Conservation (phyloP, 2,888 invertebrate genomes). For the Papilio elwesi region DNA sequence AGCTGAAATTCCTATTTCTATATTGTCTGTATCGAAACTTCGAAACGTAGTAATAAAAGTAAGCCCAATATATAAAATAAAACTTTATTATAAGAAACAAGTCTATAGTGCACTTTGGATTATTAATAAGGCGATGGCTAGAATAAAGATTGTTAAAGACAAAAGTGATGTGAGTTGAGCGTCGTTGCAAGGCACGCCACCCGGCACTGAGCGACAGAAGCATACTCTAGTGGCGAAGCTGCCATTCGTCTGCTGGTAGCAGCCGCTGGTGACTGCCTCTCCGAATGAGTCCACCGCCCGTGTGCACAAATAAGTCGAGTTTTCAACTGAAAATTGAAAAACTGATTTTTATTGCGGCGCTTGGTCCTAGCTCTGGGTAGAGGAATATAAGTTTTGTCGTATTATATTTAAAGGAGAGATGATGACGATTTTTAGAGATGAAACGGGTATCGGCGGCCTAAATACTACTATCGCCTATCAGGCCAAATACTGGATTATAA, state of each 20-base stretch:
- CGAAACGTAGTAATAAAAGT: not conserved
- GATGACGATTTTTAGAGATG: no score
- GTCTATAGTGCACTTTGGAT: conserved; percentile 39
- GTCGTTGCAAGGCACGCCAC: conserved; percentile 69
- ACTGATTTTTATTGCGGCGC: conserved; percentile 14
- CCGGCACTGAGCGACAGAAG: conserved; percentile 69
- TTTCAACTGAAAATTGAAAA: conserved; percentile 82
- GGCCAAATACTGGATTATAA: no score
- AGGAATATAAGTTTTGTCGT: conserved; percentile 14
- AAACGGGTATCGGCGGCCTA: no score
- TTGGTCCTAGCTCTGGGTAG: not conserved
- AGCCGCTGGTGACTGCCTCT: conserved; percentile 81
- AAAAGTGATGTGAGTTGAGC: conserved; percentile 44
- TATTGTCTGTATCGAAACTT: not conserved
- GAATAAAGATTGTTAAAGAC: conserved; percentile 45
- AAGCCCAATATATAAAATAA: not conserved
- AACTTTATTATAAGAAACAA: conserved; percentile 19
- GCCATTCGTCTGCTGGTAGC: conserved; percentile 80
- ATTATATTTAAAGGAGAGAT: not conserved
- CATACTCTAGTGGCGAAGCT: conserved; percentile 70
- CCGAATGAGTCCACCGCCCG: conserved; percentile 81
- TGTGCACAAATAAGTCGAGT: conserved; percentile 88
- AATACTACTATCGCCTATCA: no score
- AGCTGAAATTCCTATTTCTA: not conserved
- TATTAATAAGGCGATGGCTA: conserved; percentile 46